phyloP scores from a whole-genome alignment of 2,797 vertebrate genomes.

The Eurystomus glaucurus region DNA sequence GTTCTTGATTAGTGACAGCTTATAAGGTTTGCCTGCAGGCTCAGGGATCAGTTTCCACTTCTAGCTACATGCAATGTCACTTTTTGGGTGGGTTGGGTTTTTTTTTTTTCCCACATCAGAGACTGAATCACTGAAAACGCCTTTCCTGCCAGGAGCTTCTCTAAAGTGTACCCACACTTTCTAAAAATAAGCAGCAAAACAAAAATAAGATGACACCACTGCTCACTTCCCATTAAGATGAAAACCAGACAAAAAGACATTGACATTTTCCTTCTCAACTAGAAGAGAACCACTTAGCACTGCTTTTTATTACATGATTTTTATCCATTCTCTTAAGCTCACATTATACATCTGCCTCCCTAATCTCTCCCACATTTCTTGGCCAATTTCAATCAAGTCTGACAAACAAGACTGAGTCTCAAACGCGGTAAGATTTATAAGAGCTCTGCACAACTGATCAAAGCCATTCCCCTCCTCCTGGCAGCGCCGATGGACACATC shows the following conservation, averaged over 20 bases:
- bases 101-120: not conserved
- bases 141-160: not conserved
- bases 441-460: not conserved
- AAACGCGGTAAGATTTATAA: not conserved
- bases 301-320: not conserved
- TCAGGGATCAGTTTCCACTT: not conserved
- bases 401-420: not conserved
- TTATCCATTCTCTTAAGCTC: not conserved
- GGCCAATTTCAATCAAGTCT: not conserved
- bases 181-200: constrained; percentile 36
- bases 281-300: not conserved
- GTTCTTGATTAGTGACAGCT: not conserved
- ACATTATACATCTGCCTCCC: not conserved
- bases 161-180: not conserved
- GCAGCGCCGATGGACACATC: rapidly evolving
- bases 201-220: not conserved
- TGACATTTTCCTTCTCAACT: not conserved
- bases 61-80: not conserved
- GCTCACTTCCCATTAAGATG: not conserved
- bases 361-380: not conserved
- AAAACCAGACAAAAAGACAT: not conserved
- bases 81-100: not conserved
- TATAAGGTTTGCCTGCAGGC: not conserved
- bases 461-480: not conserved
- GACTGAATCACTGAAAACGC: not conserved